Evolutionary conservation across 2,888 invertebrate species (phyloP).

Genomic region (Amorpha juglandis): DNA sequence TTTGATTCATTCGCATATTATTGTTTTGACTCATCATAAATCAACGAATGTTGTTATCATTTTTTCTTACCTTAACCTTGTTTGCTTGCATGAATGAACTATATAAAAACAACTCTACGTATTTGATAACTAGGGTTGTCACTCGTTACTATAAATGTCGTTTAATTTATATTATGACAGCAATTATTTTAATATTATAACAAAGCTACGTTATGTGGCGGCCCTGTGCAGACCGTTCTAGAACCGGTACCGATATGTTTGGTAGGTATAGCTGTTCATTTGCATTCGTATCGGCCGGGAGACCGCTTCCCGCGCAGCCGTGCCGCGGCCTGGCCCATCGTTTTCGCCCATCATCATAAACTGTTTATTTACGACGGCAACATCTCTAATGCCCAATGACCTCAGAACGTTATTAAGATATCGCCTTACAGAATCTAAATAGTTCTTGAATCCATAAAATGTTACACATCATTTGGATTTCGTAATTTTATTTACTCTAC

Average conservation of each 20-base stretch:
- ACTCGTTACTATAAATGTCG: no score
- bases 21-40: no score
- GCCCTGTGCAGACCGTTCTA: conserved; percentile 51
- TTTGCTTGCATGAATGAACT: no score
- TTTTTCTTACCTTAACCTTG: no score
- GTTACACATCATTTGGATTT: not conserved
- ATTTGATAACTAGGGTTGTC: no score
- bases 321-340: conserved; percentile 15
- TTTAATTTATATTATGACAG: no score
- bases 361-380: conserved; percentile 13
- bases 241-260: conserved; percentile 54
- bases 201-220: not conserved
- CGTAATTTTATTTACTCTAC: no score
- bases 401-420: conserved; percentile 11
- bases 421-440: conserved; percentile 6
- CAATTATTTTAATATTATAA: no score
- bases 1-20: no score
- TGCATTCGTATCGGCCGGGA: conserved; percentile 49
- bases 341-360: conserved; percentile 28
- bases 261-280: conserved; percentile 47
- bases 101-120: no score
- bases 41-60: no score
- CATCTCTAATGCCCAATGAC: conserved; percentile 1
- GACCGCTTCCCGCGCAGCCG: conserved; percentile 4
- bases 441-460: not conserved